Evolutionary conservation across 1,140 invertebrate species (phyloP), one percentile per base, ranked within the genome.

Genomic region (Chrysoperla carnea): DNA sequence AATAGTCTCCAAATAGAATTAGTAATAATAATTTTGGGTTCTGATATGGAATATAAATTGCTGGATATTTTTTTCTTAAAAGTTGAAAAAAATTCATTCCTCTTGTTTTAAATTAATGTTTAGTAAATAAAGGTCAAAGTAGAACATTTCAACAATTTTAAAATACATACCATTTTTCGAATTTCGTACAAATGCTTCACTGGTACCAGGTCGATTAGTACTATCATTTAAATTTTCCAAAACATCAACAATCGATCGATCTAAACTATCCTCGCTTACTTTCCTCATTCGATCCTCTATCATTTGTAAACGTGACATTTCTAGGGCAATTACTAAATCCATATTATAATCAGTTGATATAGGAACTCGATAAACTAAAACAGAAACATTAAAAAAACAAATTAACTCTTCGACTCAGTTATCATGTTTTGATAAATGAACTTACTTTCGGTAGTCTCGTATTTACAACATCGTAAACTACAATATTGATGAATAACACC

Each of bases 261-360:
- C 17, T 23, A 23, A 23, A 23, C 31, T 12, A 6, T 11, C n/a
- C 8, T 33, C 31, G 4, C 8, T 33, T 33, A 33, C 52, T 45
- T 64, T 59, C 47, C 64, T 64, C 48, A 67, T 59, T 47, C 65
- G 57, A 50, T 72, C 70, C 58, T 73, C 70, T 29, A 73, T 68
- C 66, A 75, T 75, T 61, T 79, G 76, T n/a, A 79, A 60, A 13
- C 76, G 57, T 2, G 76, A 79, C 75, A 81, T 78, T 61, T 81
- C 78, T 41, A 81, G 52, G 8, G 78, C 76, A 52, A 78, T 73
- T 37, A 78, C 64, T 4, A 78, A 51, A 50, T 81, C 78, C 65
- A 79, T 73, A 45, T 68, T 70, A 44, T 70, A 70, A 47, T 73
- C 70, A 9, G 65, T 58, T 33, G 31, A 33, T 33, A 33, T 33